A percentile compares a stretch with the other conserved stretches of the same genome.
These are phyloP conservation scores for Chlamydotis undulata DNA, from an alignment of 2,113 vertebrate genomes.

Conservation along the genomic window DNA sequence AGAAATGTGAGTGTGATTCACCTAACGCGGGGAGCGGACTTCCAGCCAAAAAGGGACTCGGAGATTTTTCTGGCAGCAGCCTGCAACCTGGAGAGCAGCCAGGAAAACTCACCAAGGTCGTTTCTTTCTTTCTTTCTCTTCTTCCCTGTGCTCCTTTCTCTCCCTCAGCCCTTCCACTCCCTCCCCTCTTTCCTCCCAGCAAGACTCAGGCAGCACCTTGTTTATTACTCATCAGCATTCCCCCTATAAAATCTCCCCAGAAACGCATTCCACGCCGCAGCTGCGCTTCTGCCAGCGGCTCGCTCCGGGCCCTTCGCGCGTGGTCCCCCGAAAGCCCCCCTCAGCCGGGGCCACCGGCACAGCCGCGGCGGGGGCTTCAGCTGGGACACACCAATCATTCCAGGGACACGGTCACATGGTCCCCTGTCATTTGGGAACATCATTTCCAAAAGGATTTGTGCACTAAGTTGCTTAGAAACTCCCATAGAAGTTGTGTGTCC, in stretches of 20 bases:
- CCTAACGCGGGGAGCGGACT: conserved; percentile 21
- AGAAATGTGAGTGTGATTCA: conserved; percentile 58
- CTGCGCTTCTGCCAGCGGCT: not conserved
- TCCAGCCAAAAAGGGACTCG: conserved; percentile 53
- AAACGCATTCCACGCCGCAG: not conserved
- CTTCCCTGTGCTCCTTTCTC: not conserved
- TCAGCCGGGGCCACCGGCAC: rapidly evolving
- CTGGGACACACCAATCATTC: not conserved
- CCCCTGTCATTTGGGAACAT: not conserved
- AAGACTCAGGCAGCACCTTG: conserved; percentile 35
- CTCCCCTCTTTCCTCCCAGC: not conserved
- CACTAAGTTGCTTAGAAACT: not conserved
- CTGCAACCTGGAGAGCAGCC: conserved; percentile 48
- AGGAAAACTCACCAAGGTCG: conserved; percentile 62
- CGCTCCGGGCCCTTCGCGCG: rapidly evolving
- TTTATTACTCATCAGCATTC: conserved; percentile 26
- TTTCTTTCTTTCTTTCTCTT: not conserved
- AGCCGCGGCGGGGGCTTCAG: rapidly evolving
- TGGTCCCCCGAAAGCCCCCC: not conserved
- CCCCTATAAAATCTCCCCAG: not conserved
- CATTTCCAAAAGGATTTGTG: not conserved
- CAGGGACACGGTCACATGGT: not conserved
- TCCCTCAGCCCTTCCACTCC: not conserved
- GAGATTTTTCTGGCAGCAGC: conserved; percentile 48
- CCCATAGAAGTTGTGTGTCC: rapidly evolving